Conservation (phyloP, 2,113 vertebrate species). For the Oxyura jamaicensis region DNA sequence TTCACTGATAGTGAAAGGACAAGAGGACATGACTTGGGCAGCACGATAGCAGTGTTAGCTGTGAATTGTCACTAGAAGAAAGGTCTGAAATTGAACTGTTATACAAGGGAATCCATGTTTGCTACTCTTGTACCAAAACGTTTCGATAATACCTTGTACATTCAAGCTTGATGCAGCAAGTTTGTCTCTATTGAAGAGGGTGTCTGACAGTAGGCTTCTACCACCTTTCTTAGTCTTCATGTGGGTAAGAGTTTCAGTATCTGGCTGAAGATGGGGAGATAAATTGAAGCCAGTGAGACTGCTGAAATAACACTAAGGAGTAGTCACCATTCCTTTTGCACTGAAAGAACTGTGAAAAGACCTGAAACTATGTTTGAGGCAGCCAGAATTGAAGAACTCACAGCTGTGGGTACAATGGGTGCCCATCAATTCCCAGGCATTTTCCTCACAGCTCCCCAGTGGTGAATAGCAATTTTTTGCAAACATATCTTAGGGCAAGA, state of each 20-base stretch:
- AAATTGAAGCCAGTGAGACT: neutral
- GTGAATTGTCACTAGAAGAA: neutral
- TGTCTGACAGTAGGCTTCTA: neutral
- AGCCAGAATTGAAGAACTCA: slow-evolving; percentile 65
- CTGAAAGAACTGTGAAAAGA: slow-evolving; percentile 58
- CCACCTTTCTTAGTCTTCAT: neutral
- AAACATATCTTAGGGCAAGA: neutral
- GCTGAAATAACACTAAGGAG: slow-evolving; percentile 28
- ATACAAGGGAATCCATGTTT: neutral
- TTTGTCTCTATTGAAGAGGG: neutral
- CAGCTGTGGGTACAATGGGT: slow-evolving; percentile 62
- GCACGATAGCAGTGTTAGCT: neutral
- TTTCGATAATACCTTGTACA: neutral
- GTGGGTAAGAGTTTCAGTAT: neutral
- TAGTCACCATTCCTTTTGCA: slow-evolving; percentile 3
- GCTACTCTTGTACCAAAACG: neutral
- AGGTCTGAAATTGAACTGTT: neutral
- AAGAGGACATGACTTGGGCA: neutral
- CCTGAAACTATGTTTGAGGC: slow-evolving; percentile 19
- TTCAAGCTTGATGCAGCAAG: neutral
- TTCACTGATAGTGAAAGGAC: neutral
- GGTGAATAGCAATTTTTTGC: slow-evolving; percentile 45
- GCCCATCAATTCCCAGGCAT: slow-evolving; percentile 32
- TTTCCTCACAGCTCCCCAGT: neutral
- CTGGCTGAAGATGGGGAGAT: neutral